Evolutionary conservation across 1,140 invertebrate genomes (phyloP).

Genomic region (Aphelenchoides avenae): DNA sequence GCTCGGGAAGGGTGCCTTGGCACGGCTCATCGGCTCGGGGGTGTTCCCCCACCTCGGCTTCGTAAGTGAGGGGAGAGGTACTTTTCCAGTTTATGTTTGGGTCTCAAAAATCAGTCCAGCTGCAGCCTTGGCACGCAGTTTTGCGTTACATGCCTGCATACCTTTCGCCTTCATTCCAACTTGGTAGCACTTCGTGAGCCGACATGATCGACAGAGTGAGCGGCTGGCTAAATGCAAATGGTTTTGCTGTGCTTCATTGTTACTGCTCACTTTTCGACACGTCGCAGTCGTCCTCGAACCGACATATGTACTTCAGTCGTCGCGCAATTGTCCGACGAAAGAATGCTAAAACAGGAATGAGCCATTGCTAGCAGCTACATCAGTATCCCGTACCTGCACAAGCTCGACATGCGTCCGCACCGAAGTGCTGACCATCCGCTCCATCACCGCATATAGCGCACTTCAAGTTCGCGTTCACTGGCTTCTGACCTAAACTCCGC

Average conservation of each 20-base stretch:
- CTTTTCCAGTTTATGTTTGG: too few species aligned
- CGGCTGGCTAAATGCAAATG: slow-evolving; percentile 14
- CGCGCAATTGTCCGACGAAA: slow-evolving; percentile 29
- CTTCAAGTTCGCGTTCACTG: too few species aligned
- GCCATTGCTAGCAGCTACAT: not conserved
- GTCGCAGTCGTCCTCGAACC: slow-evolving; percentile 31
- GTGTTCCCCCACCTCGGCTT: too few species aligned
- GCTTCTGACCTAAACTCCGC: too few species aligned
- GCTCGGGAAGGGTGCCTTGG: too few species aligned
- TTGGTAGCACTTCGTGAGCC: slow-evolving; percentile 23
- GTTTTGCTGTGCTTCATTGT: not conserved
- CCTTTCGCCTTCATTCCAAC: slow-evolving; percentile 26
- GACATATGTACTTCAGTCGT: slow-evolving; percentile 31
- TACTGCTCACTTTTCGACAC: slow-evolving; percentile 22
- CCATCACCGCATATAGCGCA: slow-evolving; percentile 22
- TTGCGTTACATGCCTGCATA: not conserved
- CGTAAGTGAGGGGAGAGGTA: too few species aligned
- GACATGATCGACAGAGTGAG: slow-evolving; percentile 30
- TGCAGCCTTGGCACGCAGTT: too few species aligned
- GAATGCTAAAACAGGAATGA: slow-evolving; percentile 18
- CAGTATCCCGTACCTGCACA: slow-evolving; percentile 22
- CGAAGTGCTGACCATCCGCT: slow-evolving; percentile 29
- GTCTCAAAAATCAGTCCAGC: too few species aligned
- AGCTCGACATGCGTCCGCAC: slow-evolving; percentile 25
- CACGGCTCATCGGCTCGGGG: too few species aligned